Base-by-base conservation (phyloP, 2,888 invertebrate species). In the Sericinus montela region DNA sequence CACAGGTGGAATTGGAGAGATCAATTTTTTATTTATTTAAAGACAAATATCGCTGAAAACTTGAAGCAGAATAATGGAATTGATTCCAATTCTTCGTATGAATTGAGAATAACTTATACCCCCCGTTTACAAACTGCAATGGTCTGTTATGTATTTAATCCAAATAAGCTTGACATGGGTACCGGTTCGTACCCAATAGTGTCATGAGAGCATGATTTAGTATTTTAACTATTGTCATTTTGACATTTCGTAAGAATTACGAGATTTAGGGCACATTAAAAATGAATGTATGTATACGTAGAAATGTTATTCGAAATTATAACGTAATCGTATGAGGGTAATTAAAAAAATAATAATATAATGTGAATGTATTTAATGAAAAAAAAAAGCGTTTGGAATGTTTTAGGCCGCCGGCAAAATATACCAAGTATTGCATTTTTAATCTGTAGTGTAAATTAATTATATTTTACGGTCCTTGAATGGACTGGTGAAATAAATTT, bases 271-370 rank as follows among this genome's bases (percentile, higher is more conserved):
- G 35, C 40, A 39, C 46, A 47, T 41, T 4, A 25, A 4, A 23
- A 45, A 29, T 11, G 16, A 41, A 13, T 47, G 29, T 32, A 38
- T 23, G 48, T 48, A 47, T 47, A 47, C 47, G 47, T 47, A 47
- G 46, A 45, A 45, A 34, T 23, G 40, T 35, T 40, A 13, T 41
- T 47, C 16, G 34, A 38, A 49, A 44, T 34, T 43, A 19, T 36
- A 32, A 34, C 1, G 19, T 41, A 41, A 41, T 38, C 10, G 9
- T 44, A 49, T 49, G 49, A 49, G 49, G 49, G 49, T 49, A 44
- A 29, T 44, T 29, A 35, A 37, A 39, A 44, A n/a, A n/a, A n/a
- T n/a, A n/a, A 44, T 23, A 11, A 25, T 23, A 14, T 42, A 36
- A 36, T 28, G 10, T 19, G 44, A 14, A 25, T 30, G 25, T 47